Conservation (phyloP, 2,797 vertebrate genomes). For the Merluccius polli region DNA sequence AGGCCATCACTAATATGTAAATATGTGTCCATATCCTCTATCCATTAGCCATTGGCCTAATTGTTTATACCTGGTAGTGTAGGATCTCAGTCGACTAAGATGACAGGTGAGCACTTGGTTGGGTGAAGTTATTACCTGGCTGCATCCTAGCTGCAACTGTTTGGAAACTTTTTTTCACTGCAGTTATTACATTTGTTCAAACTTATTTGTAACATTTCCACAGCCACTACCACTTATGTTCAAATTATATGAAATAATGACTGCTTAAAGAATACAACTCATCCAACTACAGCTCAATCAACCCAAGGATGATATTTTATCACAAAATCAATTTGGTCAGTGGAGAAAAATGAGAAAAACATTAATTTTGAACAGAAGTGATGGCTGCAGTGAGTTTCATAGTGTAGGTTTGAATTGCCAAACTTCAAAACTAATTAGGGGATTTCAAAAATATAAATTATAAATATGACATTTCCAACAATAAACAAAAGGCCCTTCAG, state of each 20-base stretch:
- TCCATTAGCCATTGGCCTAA: too few relatives aligned
- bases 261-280: too few relatives aligned
- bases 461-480: not conserved
- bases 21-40: too few relatives aligned
- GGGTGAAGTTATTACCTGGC: not conserved
- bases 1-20: too few relatives aligned
- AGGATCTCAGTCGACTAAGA: too few relatives aligned
- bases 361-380: too few relatives aligned
- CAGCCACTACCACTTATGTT: not conserved
- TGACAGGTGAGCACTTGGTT: not conserved
- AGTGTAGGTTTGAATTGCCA: not conserved
- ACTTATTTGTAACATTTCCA: not conserved
- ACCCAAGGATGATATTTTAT: not conserved
- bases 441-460: not conserved
- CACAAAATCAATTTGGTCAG: too few relatives aligned
- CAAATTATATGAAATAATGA: not conserved
- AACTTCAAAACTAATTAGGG: not conserved
- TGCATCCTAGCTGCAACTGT: not conserved
- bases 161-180: not conserved
- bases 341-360: too few relatives aligned
- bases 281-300: not conserved
- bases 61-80: too few relatives aligned
- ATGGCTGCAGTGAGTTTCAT: not conserved
- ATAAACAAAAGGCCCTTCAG: conserved; percentile 20
- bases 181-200: not conserved